Base-by-base conservation (phyloP, 2,113 vertebrate genomes). In the Dissostichus mawsoni region DNA sequence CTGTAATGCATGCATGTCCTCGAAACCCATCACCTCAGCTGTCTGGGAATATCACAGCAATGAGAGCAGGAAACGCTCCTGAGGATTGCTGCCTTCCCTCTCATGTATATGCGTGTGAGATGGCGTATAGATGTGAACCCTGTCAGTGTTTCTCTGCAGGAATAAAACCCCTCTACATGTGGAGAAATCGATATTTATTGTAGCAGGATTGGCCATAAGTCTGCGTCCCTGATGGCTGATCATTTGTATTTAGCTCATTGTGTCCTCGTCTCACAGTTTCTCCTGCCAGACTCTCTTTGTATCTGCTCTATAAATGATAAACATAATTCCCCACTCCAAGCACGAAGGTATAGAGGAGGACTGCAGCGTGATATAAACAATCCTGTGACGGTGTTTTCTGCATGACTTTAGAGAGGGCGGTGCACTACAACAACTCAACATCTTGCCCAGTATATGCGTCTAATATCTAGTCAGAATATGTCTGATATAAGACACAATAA, bases 1-100 rank as follows among this genome's bases (percentile, higher is more conserved):
- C 45, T 81, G 74, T 79, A 85, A 82, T 80, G 74, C 85, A 88
- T 88, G 79, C 75, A 80, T 79, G 75, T 84, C 87, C 80, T 88
- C 62, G 1, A 86, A 87, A 83, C 53, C 65, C 68, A 68, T 76
- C 78, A 80, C 81, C 81, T 68, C 7, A 0, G 12, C 67, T 83
- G 74, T 84, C 81, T 74, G 62, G 58, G 76, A 83, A 84, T 63
- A 74, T 78, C 55, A 74, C 70, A 52, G 48, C 52, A 45, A 45
- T 45, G 20, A 80, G 74, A 83, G 48, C 64, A 29, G 69, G 61
- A 67, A 78, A 71, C 68, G 71, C 45, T 74, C 80, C n/a, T 0
- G 55, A 58, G 41, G 62, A 23, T 41, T 52, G 70, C 12, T 13
- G 76, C 76, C 74, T 78, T 87, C 53, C 47, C 25, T 78, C 53